Percentiles rank a stretch among this genome's conserved stretches.
Conservation (phyloP, 2,113 vertebrate species). For the Azemiops feae region DNA sequence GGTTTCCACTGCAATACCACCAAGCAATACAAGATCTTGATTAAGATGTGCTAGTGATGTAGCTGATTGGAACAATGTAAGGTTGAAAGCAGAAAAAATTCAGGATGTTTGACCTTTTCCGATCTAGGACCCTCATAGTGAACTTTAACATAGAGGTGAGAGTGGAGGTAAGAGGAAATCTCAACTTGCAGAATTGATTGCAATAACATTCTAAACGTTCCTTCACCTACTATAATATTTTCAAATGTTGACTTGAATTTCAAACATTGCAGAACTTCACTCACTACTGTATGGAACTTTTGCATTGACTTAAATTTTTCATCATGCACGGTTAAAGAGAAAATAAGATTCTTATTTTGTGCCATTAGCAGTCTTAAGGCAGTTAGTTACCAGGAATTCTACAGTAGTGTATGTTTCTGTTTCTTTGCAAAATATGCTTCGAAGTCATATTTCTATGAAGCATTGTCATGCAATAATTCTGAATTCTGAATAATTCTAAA, state of each 20-base stretch:
- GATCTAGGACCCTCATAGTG: neutral
- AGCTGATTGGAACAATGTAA: neutral
- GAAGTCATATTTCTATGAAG: neutral
- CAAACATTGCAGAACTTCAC: neutral
- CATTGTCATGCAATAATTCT: neutral
- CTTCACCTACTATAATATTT: neutral
- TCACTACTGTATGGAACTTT: neutral
- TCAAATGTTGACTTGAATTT: neutral
- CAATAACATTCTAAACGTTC: neutral
- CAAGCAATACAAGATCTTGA: neutral
- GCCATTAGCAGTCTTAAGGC: neutral
- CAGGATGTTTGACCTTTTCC: neutral
- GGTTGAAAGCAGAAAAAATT: neutral
- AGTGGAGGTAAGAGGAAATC: neutral
- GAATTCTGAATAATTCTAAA: too few species aligned
- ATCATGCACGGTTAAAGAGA: neutral
- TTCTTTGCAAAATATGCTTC: neutral
- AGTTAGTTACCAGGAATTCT: neutral
- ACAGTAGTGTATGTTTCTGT: neutral
- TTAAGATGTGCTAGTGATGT: neutral
- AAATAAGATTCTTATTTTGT: neutral
- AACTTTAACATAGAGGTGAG: neutral
- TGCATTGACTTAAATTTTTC: neutral
- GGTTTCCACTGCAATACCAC: neutral
- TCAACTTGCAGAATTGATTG: neutral